These are phyloP conservation scores for Cassiopea xamachana DNA, from an alignment of 30 jellyfish, hydroid and myxozoan species.

Conservation along the genomic window DNA sequence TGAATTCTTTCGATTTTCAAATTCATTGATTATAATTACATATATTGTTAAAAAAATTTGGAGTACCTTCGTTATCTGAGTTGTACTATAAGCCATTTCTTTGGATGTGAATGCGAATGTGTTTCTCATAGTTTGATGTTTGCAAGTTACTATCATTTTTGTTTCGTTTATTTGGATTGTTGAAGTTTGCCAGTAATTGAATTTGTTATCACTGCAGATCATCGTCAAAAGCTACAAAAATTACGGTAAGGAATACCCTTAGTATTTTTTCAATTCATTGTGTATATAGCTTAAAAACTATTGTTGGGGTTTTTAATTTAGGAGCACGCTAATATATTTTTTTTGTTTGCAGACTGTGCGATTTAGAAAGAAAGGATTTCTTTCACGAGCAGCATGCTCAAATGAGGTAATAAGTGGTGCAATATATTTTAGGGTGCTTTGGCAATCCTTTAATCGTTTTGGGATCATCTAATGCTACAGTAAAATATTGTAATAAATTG, in stretches of 20 bases:
- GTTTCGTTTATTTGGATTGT: neutral
- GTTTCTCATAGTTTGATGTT: too few species aligned
- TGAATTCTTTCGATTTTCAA: neutral
- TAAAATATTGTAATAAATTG: too few species aligned
- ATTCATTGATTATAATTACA: too few species aligned
- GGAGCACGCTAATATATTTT: neutral
- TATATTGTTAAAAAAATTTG: too few species aligned
- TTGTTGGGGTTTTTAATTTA: too few species aligned
- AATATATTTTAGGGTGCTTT: neutral
- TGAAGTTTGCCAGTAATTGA: neutral
- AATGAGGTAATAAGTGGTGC: constrained; percentile 50
- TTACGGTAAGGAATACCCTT: neutral
- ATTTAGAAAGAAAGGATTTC: constrained; percentile 56
- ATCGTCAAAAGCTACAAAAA: neutral
- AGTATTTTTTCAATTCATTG: neutral
- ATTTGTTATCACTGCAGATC: neutral
- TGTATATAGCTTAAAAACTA: too few species aligned
- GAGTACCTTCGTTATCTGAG: too few species aligned
- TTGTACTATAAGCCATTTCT: too few species aligned
- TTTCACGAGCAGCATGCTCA: constrained; percentile 69
- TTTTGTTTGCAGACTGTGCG: constrained; percentile 47
- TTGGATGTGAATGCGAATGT: too few species aligned
- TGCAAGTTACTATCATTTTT: neutral
- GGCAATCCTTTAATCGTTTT: neutral
- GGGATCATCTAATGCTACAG: neutral